Evolutionary conservation across 53 echinoderm and acorn worm species (phyloP).

Genomic region (Echinometra lucunter): DNA sequence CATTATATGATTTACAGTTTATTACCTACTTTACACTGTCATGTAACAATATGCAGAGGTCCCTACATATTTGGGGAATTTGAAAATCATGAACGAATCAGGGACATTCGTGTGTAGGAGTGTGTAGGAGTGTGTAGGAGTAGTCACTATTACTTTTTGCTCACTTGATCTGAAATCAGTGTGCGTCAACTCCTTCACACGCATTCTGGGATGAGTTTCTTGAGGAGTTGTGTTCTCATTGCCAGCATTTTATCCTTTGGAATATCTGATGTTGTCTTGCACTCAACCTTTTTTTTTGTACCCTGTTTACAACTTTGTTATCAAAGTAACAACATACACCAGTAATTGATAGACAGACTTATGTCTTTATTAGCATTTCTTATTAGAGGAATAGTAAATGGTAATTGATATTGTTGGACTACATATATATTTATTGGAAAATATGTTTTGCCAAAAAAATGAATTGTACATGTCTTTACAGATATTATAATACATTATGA

Average conservation of each 20-base stretch:
- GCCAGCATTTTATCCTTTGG: neutral
- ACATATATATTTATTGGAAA: no score
- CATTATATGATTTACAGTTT: neutral
- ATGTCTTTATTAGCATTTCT: no score
- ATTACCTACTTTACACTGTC: neutral
- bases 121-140: neutral
- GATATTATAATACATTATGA: no score
- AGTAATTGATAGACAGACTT: no score
- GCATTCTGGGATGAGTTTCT: conserved; percentile 37
- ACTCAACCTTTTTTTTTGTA: neutral
- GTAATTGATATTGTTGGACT: no score
- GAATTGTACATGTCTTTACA: no score
- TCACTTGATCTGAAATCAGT: neutral
- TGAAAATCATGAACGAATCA: conserved; percentile 33
- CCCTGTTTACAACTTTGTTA: neutral
- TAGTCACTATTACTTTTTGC: conserved; percentile 49
- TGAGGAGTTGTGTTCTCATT: neutral
- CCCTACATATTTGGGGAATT: neutral
- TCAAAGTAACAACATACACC: no score
- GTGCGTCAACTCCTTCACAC: conserved; percentile 22
- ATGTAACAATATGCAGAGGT: neutral
- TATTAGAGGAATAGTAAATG: no score
- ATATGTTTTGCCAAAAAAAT: no score
- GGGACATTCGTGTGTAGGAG: neutral
- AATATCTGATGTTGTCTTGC: neutral